Conservation (phyloP, 1,140 invertebrate species). For the Ladona fulva region DNA sequence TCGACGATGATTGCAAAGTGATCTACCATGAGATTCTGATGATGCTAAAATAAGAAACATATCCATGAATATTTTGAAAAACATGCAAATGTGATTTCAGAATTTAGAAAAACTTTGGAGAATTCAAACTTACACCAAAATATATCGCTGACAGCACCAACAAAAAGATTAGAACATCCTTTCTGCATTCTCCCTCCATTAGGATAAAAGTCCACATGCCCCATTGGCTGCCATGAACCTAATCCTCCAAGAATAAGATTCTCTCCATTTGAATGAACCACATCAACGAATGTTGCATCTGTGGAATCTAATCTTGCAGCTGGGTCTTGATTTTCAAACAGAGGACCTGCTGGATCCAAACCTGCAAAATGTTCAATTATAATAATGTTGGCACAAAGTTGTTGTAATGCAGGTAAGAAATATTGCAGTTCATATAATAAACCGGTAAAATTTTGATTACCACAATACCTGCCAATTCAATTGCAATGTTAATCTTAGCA, state of each 20-base stretch:
- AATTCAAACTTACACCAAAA: slow-evolving; percentile 74
- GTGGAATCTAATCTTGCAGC: slow-evolving; percentile 67
- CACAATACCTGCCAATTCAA: too few species aligned
- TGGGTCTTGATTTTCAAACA: slow-evolving; percentile 79
- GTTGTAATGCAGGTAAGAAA: not conserved
- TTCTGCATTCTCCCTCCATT: slow-evolving; percentile 85
- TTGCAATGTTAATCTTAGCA: too few species aligned
- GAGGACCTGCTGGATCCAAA: slow-evolving; percentile 79
- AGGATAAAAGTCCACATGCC: slow-evolving; percentile 86
- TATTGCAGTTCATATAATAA: not conserved
- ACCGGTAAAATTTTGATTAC: too few species aligned
- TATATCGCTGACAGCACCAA: slow-evolving; percentile 83
- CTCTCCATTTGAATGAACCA: slow-evolving; percentile 89
- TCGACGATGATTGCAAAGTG: slow-evolving; percentile 81
- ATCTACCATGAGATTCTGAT: slow-evolving; percentile 73
- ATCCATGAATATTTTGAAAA: not conserved
- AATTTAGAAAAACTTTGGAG: too few species aligned
- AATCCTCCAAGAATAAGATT: slow-evolving; percentile 74
- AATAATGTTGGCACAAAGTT: not conserved
- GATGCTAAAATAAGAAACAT: slow-evolving; percentile 38
- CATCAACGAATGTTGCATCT: slow-evolving; percentile 87
- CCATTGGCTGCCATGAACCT: slow-evolving; percentile 77
- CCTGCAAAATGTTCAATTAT: slow-evolving; percentile 40
- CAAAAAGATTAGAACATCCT: slow-evolving; percentile 71
- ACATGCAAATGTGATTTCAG: too few species aligned